Conservation (phyloP, 30 jellyfish, hydroid and myxozoan genomes). For the Morbakka virulenta region DNA sequence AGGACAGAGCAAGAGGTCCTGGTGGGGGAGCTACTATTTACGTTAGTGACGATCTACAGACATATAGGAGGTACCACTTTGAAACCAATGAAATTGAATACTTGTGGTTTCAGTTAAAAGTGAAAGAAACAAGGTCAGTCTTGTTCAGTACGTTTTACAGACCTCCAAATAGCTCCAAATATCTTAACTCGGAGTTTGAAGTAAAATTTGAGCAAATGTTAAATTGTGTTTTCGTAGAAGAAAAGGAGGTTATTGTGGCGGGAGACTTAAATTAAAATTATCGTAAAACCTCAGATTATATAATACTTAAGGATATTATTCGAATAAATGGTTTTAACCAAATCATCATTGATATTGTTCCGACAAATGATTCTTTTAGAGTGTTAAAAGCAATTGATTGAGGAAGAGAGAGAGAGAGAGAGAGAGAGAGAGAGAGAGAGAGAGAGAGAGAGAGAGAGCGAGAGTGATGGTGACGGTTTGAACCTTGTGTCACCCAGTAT, state of each 20-base stretch:
- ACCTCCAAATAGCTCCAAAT: background rate
- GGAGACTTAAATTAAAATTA: slow-evolving; percentile 7
- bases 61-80: slow-evolving; percentile 11
- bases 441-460: too few relatives aligned
- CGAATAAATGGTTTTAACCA: background rate
- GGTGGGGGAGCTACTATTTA: slow-evolving; percentile 42
- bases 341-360: background rate
- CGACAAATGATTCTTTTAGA: background rate
- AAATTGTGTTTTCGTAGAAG: background rate
- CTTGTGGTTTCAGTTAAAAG: background rate
- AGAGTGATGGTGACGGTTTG: too few relatives aligned
- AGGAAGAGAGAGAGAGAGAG: too few relatives aligned
- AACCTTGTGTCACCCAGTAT: too few relatives aligned
- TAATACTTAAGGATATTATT: background rate
- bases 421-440: too few relatives aligned
- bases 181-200: background rate
- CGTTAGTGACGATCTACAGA: slow-evolving; percentile 19
- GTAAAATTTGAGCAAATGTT: background rate
- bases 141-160: background rate
- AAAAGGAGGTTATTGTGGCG: background rate
- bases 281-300: background rate
- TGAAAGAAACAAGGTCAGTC: background rate
- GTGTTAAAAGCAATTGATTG: background rate
- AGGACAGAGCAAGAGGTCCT: background rate
- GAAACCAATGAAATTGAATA: slow-evolving; percentile 33